These are phyloP conservation scores for Chionomys nivalis DNA, from an alignment of 2,113 vertebrate species.

Conservation along the genomic window DNA sequence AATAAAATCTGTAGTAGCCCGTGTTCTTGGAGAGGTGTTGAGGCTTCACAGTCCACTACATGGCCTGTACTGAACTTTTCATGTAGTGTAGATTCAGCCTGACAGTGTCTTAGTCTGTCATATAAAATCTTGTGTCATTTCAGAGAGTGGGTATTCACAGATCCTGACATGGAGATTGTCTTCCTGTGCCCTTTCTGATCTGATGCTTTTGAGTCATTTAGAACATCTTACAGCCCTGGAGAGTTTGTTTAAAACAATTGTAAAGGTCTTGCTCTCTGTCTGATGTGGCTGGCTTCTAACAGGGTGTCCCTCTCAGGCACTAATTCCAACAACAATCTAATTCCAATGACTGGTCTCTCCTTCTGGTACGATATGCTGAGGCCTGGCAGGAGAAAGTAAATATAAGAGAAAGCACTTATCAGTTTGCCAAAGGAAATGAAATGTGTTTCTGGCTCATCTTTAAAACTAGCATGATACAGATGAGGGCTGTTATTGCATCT, in stretches of 20 bases:
- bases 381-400: neutral
- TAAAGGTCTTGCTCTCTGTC: neutral
- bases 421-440: neutral
- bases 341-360: neutral
- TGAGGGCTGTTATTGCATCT: neutral
- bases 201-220: neutral
- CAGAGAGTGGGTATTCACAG: neutral
- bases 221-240: constrained; percentile 24
- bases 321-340: neutral
- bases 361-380: neutral
- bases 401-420: neutral
- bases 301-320: neutral
- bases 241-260: constrained; percentile 1
- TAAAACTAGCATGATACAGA: neutral
- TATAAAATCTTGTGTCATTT: neutral
- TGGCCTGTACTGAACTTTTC: neutral
- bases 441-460: neutral
- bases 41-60: too few relatives aligned
- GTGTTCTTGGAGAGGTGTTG: too few relatives aligned
- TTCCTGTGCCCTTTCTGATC: neutral
- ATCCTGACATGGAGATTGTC: too few relatives aligned
- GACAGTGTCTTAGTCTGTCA: neutral
- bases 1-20: neutral
- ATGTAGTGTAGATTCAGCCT: neutral
- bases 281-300: neutral